Base-by-base conservation (phyloP, 2,888 invertebrate species). In the Tachina grossa region DNA sequence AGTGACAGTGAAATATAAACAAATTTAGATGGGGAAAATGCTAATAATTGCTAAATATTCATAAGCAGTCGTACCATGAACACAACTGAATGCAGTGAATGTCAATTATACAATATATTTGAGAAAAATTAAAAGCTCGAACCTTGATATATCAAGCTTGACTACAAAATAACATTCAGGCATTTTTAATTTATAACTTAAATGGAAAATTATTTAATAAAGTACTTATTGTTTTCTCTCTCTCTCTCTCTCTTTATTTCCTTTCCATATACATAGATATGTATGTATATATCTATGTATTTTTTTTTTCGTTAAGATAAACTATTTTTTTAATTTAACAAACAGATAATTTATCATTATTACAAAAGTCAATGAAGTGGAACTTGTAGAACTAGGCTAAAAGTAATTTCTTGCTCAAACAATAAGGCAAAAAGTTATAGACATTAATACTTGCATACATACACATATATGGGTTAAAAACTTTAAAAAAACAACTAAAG, bases 341-440 rank as follows among this genome's bases (percentile, higher is more conserved):
- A 74, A 39, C 9, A 41, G 59, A 85, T 76, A 85, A 83, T 76
- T 85, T 85, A 85, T 83, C 71, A 83, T 79, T 85, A 83, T 85
- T 83, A 59, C 75, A 85, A 83, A 66, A 85, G 66, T 71, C 78
- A 85, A 83, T 85, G 83, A 83, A 85, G 85, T 85, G 55, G 79
- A 85, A 83, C 83, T 79, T 85, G 83, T 83, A 76, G 49, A 85
- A 85, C 83, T 85, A 83, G 85, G 83, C 79, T 83, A 85, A 85
- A 85, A 83, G 75, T 83, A 79, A 83, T 85, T 85, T 82, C 78
- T 74, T 82, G 68, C 61, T 66, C 45, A 75, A 83, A 74, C 31
- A 81, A 51, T 11, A 39, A 16, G 31, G 6, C 5, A 39, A 53
- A 16, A 63, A 59, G 5, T 10, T 10, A 1, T 14, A 14, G 3